Percentiles rank a stretch among this genome's conserved stretches.
These are phyloP conservation scores for Fragum whitleyi DNA, from an alignment of 2,888 invertebrate species.

Conservation along the genomic window DNA sequence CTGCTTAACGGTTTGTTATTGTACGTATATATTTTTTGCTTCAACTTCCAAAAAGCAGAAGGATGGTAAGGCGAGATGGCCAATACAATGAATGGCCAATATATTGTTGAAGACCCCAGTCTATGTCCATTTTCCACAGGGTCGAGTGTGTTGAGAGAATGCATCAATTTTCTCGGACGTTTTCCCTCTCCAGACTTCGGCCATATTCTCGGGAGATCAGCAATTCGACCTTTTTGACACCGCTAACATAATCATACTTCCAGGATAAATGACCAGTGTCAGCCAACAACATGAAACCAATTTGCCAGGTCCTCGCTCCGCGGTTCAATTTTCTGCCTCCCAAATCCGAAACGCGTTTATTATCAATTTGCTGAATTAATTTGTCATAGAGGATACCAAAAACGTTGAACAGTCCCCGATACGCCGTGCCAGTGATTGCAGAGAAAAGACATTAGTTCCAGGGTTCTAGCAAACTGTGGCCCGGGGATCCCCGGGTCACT, in stretches of 20 bases:
- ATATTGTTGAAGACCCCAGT: not conserved
- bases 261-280: slow-evolving; percentile 68
- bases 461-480: slow-evolving; percentile 39
- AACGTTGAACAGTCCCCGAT: slow-evolving; percentile 34
- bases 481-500: slow-evolving; percentile 60
- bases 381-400: slow-evolving; percentile 60
- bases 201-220: slow-evolving; percentile 57
- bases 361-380: slow-evolving; percentile 70
- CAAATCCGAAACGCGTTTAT: slow-evolving; percentile 70
- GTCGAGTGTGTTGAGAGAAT: slow-evolving; percentile 15
- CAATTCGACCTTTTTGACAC: slow-evolving; percentile 51
- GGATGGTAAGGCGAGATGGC: not conserved
- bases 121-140: slow-evolving; percentile 24
- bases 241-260: slow-evolving; percentile 63
- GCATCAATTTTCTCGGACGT: slow-evolving; percentile 32
- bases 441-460: slow-evolving; percentile 65
- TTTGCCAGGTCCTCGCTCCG: slow-evolving; percentile 58
- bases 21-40: too few relatives aligned
- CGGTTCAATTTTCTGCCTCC: slow-evolving; percentile 66
- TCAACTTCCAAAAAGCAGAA: too few relatives aligned
- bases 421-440: slow-evolving; percentile 55
- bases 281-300: slow-evolving; percentile 62
- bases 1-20: too few relatives aligned
- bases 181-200: slow-evolving; percentile 33
- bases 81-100: not conserved